Evolutionary conservation across 2,113 vertebrate genomes (phyloP), one percentile per base, ranked within the genome.

Genomic region (Formicarius rufipectus): DNA sequence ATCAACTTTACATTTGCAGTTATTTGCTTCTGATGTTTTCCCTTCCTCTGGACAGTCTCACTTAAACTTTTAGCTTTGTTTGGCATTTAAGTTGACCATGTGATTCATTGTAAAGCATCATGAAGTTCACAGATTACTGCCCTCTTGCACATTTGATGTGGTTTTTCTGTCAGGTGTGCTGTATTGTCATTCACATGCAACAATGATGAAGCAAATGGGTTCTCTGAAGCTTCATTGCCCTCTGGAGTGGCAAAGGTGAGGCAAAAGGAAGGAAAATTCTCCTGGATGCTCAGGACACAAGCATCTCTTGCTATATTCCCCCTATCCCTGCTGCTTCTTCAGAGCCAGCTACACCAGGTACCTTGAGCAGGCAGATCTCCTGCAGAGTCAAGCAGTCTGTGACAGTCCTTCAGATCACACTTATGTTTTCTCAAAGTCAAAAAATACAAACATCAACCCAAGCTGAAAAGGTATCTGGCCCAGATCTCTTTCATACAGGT

Each of bases 281-380:
- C 28, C n/a, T 17, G 8, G 31, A 8, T 31, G 24, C 22, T 69
- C 42, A 66, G 24, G 47, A 35, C 16, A 47, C 14, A n/a, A 89
- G 19, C 18, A 62, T 10, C 6, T 71, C 31, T 64, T 69, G 9
- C 37, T 73, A 27, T 50, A 39, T 35, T 27, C 7, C 4, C 24
- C 23, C 16, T 12, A 56, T 9, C 12, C 28, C 37, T 2, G 2
- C 35, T 74, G 22, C 15, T 92, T 22, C 31, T 80, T 60, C 50
- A 73, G 58, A 81, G 10, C 8, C 30, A 80, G 13, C 23, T 50
- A 18, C 3, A 2, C 44, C 0, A 0, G 20, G 40, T 22, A 53
- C 10, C 9, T 47, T 19, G 24, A 14, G 9, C 22, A 58, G 45
- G n/a, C 27, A 87, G 16, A 4, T 66, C 18, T 44, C 37, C 40